phyloP scores from a whole-genome alignment of 2,888 invertebrate genomes.

The Rhagophthalmus giganteus region DNA sequence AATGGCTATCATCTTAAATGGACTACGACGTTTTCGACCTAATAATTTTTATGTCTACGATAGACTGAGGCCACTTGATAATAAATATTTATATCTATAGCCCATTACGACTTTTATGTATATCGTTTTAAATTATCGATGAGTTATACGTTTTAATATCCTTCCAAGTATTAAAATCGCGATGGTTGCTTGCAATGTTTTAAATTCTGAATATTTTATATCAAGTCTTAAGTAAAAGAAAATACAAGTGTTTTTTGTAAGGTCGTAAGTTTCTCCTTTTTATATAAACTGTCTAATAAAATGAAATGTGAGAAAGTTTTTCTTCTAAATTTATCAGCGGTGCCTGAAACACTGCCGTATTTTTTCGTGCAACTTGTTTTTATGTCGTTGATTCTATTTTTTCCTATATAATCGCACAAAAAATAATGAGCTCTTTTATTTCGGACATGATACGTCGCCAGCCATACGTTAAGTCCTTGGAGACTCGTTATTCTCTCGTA shows the following conservation, averaged over 20 bases:
- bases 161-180: too few relatives aligned
- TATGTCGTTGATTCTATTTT: slow-evolving; percentile 3
- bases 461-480: slow-evolving; percentile 9
- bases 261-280: neutral
- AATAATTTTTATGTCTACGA: too few relatives aligned
- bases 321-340: neutral
- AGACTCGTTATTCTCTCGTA: slow-evolving; percentile 14
- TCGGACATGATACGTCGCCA: slow-evolving; percentile 10
- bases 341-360: neutral
- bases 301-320: neutral
- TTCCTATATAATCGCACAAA: slow-evolving; percentile 8
- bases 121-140: too few relatives aligned
- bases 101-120: too few relatives aligned
- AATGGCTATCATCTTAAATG: too few relatives aligned
- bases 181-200: too few relatives aligned
- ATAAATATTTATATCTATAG: too few relatives aligned
- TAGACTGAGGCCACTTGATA: too few relatives aligned
- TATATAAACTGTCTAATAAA: neutral
- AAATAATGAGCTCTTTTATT: slow-evolving; percentile 19
- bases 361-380: neutral
- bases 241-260: neutral
- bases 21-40: too few relatives aligned
- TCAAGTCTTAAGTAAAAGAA: neutral
- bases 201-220: neutral
- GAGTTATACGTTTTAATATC: too few relatives aligned